phyloP scores from a whole-genome alignment of 2,797 vertebrate species.

The Gallinago solitaria region DNA sequence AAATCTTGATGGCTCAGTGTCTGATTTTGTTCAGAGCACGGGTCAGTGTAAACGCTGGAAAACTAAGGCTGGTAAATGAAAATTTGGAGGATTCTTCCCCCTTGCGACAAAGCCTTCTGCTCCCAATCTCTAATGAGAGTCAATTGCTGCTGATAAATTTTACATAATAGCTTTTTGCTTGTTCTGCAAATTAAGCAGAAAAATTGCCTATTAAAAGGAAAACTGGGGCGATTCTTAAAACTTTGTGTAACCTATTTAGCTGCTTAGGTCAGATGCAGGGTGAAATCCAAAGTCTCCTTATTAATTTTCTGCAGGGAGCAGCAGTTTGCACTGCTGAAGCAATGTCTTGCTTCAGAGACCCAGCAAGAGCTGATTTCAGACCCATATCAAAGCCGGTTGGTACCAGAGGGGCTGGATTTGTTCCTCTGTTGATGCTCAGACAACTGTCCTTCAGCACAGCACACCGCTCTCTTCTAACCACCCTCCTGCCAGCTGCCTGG shows the following conservation, averaged over 20 bases:
- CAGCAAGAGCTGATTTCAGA: not conserved
- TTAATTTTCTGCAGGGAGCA: constrained; percentile 64
- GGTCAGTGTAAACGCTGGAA: not conserved
- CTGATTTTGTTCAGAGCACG: not conserved
- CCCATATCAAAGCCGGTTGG: not conserved
- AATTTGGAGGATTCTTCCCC: not conserved
- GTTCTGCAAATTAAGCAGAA: constrained; percentile 72
- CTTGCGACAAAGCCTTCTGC: not conserved
- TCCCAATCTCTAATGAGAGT: constrained; percentile 39
- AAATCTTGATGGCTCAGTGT: not conserved
- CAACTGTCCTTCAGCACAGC: not conserved
- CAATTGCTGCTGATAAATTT: constrained; percentile 66
- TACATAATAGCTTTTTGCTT: constrained; percentile 62
- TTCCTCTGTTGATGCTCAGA: not conserved
- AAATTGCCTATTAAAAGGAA: constrained; percentile 62
- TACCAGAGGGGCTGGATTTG: not conserved
- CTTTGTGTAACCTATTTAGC: constrained; percentile 50
- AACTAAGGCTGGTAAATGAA: not conserved
- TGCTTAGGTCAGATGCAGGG: constrained; percentile 48
- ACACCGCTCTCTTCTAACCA: not conserved
- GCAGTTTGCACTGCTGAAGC: constrained; percentile 35
- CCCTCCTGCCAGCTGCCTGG: not conserved
- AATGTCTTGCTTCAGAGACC: not conserved
- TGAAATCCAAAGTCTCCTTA: not conserved
- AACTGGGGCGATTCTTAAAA: constrained; percentile 62